phyloP scores from a whole-genome alignment of 2,888 invertebrate species.

The Polydrusus cervinus region DNA sequence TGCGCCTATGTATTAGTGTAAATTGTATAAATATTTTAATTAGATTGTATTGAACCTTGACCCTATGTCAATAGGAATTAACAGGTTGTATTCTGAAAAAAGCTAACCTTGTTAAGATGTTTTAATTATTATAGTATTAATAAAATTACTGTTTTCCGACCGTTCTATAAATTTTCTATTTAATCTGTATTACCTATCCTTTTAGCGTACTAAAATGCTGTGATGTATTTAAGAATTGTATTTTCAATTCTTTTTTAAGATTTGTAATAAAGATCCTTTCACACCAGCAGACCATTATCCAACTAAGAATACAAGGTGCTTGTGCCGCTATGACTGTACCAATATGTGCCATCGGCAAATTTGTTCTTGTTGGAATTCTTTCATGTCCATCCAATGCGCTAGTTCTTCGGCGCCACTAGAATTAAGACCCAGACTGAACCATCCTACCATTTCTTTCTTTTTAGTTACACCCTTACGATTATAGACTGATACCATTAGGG shows the following conservation, averaged over 20 bases:
- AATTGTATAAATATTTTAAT: no score
- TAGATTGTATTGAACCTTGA: background rate
- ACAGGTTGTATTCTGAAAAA: no score
- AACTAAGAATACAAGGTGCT: constrained; percentile 17
- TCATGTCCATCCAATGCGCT: constrained; percentile 95
- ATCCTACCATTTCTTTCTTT: constrained; percentile 96
- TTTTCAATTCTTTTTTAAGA: background rate
- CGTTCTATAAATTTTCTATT: background rate
- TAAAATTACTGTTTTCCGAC: background rate
- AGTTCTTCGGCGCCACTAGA: constrained; percentile 94
- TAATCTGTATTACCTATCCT: constrained; percentile 10
- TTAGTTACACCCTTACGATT: constrained; percentile 93
- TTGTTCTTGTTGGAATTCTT: constrained; percentile 90
- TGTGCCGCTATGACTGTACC: constrained; percentile 77
- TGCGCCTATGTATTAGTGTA: no score
- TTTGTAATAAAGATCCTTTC: background rate
- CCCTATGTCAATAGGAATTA: no score
- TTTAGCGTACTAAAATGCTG: background rate
- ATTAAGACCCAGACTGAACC: constrained; percentile 95
- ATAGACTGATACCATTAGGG: constrained; percentile 94
- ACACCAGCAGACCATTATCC: constrained; percentile 12
- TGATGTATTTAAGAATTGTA: background rate
- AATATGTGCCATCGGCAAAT: constrained; percentile 96
- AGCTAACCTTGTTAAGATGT: no score
- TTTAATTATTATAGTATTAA: background rate